phyloP scores from a whole-genome alignment of 2,888 invertebrate species.

The Drosophila seclusa region DNA sequence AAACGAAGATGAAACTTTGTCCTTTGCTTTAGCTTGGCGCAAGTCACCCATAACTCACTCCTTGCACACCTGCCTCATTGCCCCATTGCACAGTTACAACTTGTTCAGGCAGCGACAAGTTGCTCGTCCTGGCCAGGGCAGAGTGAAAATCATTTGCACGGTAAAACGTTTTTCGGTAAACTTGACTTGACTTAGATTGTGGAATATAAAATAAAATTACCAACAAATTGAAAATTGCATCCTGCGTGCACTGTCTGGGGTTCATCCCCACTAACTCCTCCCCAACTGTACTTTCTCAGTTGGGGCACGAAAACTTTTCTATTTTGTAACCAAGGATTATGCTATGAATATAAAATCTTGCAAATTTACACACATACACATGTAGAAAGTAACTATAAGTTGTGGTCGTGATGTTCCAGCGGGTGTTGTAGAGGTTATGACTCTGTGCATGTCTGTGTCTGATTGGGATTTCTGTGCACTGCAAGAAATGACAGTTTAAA shows the following conservation, averaged over 20 bases:
- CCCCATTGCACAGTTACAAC: constrained; percentile 63
- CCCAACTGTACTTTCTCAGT: constrained; percentile 7
- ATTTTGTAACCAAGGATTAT: constrained; percentile 77
- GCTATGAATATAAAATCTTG: constrained; percentile 79
- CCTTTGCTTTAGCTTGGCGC: constrained; percentile 45
- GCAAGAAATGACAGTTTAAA: constrained; percentile 38
- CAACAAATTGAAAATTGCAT: constrained; percentile 79
- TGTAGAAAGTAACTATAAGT: constrained; percentile 58
- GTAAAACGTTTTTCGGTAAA: constrained; percentile 80
- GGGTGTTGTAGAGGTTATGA: constrained; percentile 63
- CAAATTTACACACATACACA: constrained; percentile 68
- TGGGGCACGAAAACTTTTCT: constrained; percentile 71
- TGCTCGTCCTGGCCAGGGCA: constrained; percentile 36
- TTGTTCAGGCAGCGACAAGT: constrained; percentile 46
- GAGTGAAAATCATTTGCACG: constrained; percentile 78
- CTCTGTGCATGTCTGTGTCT: constrained; percentile 28
- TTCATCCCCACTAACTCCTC: not conserved
- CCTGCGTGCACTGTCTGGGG: constrained; percentile 65
- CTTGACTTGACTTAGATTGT: constrained; percentile 78
- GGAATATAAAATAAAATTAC: constrained; percentile 79
- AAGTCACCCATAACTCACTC: constrained; percentile 26
- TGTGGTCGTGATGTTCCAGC: constrained; percentile 65
- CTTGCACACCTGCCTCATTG: constrained; percentile 19
- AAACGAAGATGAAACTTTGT: constrained; percentile 63
- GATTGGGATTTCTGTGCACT: constrained; percentile 50